phyloP scores from a whole-genome alignment of 2,113 vertebrate genomes.

The Oplegnathus fasciatus region DNA sequence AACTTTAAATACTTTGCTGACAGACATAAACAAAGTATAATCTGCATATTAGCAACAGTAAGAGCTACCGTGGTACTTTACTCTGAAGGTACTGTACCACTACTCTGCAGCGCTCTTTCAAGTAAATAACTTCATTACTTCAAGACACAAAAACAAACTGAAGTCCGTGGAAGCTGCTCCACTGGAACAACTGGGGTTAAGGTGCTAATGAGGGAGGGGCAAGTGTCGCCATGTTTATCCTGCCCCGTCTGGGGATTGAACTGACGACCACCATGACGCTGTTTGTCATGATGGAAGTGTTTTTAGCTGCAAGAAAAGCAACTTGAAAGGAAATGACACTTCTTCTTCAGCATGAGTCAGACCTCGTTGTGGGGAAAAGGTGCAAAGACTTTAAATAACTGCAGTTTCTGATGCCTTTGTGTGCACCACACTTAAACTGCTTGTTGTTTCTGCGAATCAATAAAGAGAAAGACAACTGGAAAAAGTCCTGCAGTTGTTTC shows the following conservation, averaged over 20 bases:
- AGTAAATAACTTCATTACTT: too few species aligned
- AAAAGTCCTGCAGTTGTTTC: constrained; percentile 24
- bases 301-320: neutral
- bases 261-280: neutral
- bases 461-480: neutral
- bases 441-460: neutral
- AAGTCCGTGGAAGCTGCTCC: too few species aligned
- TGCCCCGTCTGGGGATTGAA: neutral
- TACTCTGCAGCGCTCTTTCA: too few species aligned
- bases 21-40: neutral
- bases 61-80: too few species aligned
- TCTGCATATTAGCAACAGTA: neutral
- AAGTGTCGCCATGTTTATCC: too few species aligned
- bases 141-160: too few species aligned
- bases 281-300: neutral
- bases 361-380: neutral
- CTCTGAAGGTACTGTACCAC: too few species aligned
- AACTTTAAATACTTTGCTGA: neutral
- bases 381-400: neutral
- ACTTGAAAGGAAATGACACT: neutral
- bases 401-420: too few species aligned
- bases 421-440: too few species aligned
- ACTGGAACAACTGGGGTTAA: too few species aligned
- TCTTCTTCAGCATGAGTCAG: neutral
- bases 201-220: too few species aligned